A percentile compares a stretch with the other conserved stretches of the same genome.
phyloP scores from a whole-genome alignment of 2,113 vertebrate species.

The Carollia perspicillata region DNA sequence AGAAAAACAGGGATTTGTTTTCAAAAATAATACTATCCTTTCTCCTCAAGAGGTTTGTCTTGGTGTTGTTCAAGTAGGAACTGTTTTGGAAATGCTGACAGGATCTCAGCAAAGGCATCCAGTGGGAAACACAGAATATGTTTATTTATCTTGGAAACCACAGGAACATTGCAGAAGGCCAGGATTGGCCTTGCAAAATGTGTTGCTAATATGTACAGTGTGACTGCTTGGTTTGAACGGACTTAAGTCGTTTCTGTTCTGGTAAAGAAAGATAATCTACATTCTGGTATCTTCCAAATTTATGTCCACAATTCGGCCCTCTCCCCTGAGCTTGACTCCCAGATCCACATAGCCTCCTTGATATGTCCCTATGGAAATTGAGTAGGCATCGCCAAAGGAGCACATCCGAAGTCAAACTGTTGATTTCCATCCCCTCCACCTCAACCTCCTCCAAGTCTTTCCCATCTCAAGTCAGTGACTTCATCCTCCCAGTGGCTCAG shows the following conservation, averaged over 20 bases:
- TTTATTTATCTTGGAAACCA: constrained; percentile 75
- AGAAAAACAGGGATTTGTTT: background rate
- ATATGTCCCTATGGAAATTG: background rate
- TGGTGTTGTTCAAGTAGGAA: background rate
- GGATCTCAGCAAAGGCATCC: constrained; percentile 44
- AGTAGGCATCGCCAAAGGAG: background rate
- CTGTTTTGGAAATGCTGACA: constrained; percentile 63
- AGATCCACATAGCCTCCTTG: background rate
- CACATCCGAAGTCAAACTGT: background rate
- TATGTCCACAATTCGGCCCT: background rate
- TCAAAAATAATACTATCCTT: constrained; percentile 25
- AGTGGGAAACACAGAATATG: constrained; percentile 42
- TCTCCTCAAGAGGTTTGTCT: constrained; percentile 35
- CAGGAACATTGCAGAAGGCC: constrained; percentile 54
- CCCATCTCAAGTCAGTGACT: background rate
- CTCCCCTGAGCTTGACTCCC: background rate
- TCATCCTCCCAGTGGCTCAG: background rate
- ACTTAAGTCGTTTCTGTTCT: constrained; percentile 2
- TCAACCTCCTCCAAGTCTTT: background rate
- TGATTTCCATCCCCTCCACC: background rate
- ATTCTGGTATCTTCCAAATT: background rate
- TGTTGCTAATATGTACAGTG: constrained; percentile 47
- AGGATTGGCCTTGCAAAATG: constrained; percentile 52
- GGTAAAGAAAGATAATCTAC: background rate
- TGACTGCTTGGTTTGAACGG: constrained; percentile 41